Evolutionary conservation across 2,113 vertebrate species (phyloP).

Genomic region (Tupaia tana): DNA sequence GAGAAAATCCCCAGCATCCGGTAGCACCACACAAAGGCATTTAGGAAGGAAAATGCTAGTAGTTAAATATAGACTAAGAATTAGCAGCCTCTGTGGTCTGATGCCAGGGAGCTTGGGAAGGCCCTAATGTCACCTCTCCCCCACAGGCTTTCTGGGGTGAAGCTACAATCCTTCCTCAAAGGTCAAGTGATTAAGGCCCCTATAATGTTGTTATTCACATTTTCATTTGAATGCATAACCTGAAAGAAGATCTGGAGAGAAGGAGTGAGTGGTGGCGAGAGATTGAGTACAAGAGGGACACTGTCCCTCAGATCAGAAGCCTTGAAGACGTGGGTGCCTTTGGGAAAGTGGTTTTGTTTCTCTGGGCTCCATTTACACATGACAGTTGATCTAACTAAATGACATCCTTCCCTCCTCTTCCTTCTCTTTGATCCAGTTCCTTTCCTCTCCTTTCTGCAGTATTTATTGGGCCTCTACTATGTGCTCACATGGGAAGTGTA

Average conservation of each 20-base stretch:
- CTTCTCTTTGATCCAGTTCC: not conserved
- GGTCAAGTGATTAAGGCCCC: conserved; percentile 34
- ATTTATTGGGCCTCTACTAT: not conserved
- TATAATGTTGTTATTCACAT: conserved; percentile 1
- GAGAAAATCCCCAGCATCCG: conserved; percentile 65
- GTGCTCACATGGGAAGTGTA: not conserved
- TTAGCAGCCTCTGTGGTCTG: conserved; percentile 23
- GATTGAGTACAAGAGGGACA: not conserved
- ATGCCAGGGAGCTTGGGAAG: conserved; percentile 47
- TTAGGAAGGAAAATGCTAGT: conserved; percentile 72
- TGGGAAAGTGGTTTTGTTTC: conserved; percentile 22
- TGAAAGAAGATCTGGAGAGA: not conserved
- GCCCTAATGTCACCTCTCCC: conserved; percentile 10
- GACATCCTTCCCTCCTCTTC: not conserved
- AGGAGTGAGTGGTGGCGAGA: not conserved
- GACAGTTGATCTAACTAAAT: not conserved
- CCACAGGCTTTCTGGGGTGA: not conserved
- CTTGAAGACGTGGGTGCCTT: not conserved
- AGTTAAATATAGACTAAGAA: conserved; percentile 58
- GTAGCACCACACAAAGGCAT: conserved; percentile 34
- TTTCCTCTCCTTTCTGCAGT: not conserved
- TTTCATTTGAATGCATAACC: conserved; percentile 15
- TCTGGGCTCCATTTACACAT: not conserved
- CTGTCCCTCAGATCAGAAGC: not conserved
- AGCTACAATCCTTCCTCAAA: conserved; percentile 51